These are phyloP conservation scores for Numenius phaeopus DNA, from an alignment of 2,797 vertebrate species.

Conservation along the genomic window DNA sequence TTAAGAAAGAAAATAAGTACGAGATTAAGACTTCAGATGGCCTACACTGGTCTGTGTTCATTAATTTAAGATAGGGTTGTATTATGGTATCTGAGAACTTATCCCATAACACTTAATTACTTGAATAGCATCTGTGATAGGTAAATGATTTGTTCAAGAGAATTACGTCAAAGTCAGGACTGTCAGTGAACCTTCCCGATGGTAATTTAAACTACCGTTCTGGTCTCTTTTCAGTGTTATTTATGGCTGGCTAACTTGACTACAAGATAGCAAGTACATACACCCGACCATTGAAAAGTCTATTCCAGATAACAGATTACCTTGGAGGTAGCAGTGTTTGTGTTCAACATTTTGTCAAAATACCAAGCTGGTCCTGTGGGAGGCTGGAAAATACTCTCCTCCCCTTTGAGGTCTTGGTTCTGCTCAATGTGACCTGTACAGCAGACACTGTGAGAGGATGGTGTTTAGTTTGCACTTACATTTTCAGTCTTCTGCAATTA, in stretches of 20 bases:
- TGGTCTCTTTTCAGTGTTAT: slow-evolving; percentile 52
- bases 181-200: slow-evolving; percentile 21
- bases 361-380: neutral
- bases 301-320: slow-evolving; percentile 50
- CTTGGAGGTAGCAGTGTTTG: slow-evolving; percentile 37
- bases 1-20: neutral
- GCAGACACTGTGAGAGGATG: neutral
- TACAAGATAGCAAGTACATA: slow-evolving; percentile 38
- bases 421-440: neutral
- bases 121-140: neutral
- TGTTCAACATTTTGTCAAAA: slow-evolving; percentile 50
- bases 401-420: slow-evolving; percentile 6
- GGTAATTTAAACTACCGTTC: slow-evolving; percentile 41
- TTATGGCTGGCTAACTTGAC: slow-evolving; percentile 43
- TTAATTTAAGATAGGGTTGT: neutral
- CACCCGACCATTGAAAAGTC: slow-evolving; percentile 46
- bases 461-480: neutral
- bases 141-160: slow-evolving; percentile 9
- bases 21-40: neutral
- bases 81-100: neutral
- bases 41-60: neutral
- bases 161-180: neutral
- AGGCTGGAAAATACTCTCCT: slow-evolving; percentile 42
- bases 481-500: slow-evolving; percentile 51
- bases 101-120: neutral